Base-by-base conservation (phyloP, 1,140 invertebrate species). In the Drosophila miranda region DNA sequence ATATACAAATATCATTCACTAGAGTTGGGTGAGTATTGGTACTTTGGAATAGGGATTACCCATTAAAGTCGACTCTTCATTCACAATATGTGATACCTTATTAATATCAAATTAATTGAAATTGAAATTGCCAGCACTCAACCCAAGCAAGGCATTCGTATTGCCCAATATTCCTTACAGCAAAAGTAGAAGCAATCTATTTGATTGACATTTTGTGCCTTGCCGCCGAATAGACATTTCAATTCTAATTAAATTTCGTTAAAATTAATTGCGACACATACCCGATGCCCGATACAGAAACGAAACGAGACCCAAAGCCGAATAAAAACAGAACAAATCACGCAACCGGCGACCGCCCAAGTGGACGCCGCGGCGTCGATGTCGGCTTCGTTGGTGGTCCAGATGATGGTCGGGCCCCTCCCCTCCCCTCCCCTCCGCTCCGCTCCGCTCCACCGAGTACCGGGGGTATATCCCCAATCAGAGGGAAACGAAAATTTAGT, bases 231-330 rank as follows among this genome's bases (percentile, higher is more conserved):
- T 45, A 59, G 58, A 52, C 54, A 50, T 67, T 55, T 66, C 44
- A 75, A 55, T 68, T 75, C 62, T 55, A 67, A 75, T 75, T 70
- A 55, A 74, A 78, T 73, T 84, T 72, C 41, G 62, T 61, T 64
- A 23, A 61, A 78, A 70, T 82, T 69, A 81, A 74, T 78, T 82
- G 74, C 62, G 60, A 38, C 53, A 57, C 44, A 58, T 50, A 56
- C 68, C 11, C 9, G 28, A 26, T 5, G 53, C 45, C 42, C 43
- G 51, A 50, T 28, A 55, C 44, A 64, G 41, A 51, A 52, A 54
- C 21, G 34, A 62, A 44, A 16, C 19, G 30, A 42, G 48, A 59
- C 34, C 58, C 26, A 54, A 63, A 49, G 49, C 38, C 38, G 55
- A 78, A 52, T 13, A 58, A 62, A 56, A 73, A 67, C 61, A 45